Conservation (phyloP, 2,113 vertebrate species). For the Cephalopterus ornatus region DNA sequence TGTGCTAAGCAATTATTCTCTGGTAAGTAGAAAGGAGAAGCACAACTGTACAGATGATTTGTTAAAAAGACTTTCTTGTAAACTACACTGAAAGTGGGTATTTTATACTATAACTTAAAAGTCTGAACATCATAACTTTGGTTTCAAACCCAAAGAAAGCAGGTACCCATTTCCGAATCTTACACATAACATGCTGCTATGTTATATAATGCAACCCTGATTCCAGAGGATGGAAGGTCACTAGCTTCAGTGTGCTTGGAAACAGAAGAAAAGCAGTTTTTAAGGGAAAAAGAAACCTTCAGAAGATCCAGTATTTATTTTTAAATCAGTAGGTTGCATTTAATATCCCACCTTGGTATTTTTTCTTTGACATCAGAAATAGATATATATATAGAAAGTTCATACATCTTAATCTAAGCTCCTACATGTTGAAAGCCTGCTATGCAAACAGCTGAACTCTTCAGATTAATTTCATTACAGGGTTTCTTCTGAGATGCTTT, state of each 20-base stretch:
- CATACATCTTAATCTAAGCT: background rate
- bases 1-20: background rate
- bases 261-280: background rate
- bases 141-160: background rate
- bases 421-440: background rate
- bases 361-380: background rate
- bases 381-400: background rate
- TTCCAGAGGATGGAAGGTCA: background rate
- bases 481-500: background rate
- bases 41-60: background rate
- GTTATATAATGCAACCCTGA: background rate
- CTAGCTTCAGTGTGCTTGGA: background rate
- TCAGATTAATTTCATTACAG: background rate
- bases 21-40: background rate
- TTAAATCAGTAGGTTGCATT: background rate
- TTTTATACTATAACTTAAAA: background rate
- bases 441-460: background rate
- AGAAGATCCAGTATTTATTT: background rate
- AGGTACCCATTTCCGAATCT: background rate
- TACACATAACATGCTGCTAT: background rate
- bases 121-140: background rate
- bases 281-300: background rate
- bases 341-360: background rate
- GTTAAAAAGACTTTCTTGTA: background rate
- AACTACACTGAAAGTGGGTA: background rate